Percentiles rank a stretch among this genome's conserved stretches.
Conservation (phyloP, 1,140 invertebrate species). For the Drosophila persimilis region DNA sequence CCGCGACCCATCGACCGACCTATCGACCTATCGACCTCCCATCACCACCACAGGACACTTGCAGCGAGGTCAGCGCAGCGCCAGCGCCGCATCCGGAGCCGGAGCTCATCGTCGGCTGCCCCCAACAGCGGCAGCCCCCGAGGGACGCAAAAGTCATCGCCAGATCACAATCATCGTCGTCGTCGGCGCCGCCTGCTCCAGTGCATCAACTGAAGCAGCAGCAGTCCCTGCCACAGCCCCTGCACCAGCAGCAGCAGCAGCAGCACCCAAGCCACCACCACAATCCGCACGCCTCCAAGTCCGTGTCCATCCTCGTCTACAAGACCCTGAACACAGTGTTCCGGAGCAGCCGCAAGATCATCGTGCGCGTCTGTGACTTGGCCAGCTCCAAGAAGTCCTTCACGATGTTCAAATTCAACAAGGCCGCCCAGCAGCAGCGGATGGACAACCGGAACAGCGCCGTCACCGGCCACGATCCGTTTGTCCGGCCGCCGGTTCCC, state of each 20-base stretch:
- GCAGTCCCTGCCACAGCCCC: constrained; percentile 71
- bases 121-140: constrained; percentile 45
- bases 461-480: constrained; percentile 90
- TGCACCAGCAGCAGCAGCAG: constrained; percentile 47
- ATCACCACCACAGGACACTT: constrained; percentile 63
- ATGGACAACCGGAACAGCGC: constrained; percentile 86
- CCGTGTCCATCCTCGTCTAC: constrained; percentile 81
- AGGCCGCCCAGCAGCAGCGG: constrained; percentile 87
- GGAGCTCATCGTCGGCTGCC: constrained; percentile 73
- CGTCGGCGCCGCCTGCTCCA: constrained; percentile 69
- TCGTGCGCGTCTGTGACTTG: constrained; percentile 82
- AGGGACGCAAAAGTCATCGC: constrained; percentile 72
- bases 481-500: constrained; percentile 87
- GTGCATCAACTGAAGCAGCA: constrained; percentile 81
- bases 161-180: constrained; percentile 80
- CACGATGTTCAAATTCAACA: constrained; percentile 91
- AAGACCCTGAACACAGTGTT: constrained; percentile 83
- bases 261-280: constrained; percentile 18
- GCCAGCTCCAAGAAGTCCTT: constrained; percentile 81
- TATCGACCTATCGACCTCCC: constrained; percentile 10
- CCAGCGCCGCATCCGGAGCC: constrained; percentile 63
- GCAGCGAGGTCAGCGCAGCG: constrained; percentile 57
- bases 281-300: constrained; percentile 68
- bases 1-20: constrained; percentile 5
- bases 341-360: constrained; percentile 83